Conservation (phyloP, 2,113 vertebrate species). For the Gopherus flavomarginatus region DNA sequence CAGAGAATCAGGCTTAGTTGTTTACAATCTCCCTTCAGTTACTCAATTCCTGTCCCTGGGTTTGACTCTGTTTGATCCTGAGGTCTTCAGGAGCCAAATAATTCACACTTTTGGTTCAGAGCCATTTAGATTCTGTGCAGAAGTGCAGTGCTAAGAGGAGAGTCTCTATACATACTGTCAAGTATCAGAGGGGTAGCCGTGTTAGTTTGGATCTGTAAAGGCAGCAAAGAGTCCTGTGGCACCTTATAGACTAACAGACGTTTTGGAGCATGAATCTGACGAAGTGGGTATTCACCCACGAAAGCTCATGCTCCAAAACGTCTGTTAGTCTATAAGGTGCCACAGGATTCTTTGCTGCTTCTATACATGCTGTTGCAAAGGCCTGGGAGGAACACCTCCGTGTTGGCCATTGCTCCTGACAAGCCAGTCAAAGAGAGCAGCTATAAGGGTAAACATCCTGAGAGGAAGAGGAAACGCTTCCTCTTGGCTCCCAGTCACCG, state of each 20-base stretch:
- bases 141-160: accelerated
- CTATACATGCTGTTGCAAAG: constrained; percentile 44
- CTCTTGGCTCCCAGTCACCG: constrained; percentile 56
- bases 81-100: neutral
- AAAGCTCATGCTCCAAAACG: too few relatives aligned
- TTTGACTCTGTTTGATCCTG: neutral
- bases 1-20: neutral
- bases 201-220: too few relatives aligned
- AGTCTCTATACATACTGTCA: constrained; percentile 54
- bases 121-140: neutral
- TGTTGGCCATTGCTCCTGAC: neutral
- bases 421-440: neutral
- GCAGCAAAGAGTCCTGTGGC: too few relatives aligned
- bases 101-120: neutral
- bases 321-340: too few relatives aligned
- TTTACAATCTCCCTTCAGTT: neutral
- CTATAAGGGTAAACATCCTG: constrained; percentile 66
- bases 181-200: too few relatives aligned
- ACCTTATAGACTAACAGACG: too few relatives aligned
- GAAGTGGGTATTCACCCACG: too few relatives aligned
- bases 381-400: neutral
- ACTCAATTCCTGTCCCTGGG: neutral
- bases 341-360: neutral
- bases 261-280: too few relatives aligned
- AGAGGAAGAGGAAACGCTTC: constrained; percentile 68